Conservation (phyloP, 1,140 invertebrate genomes). For the Drosophila auraria region DNA sequence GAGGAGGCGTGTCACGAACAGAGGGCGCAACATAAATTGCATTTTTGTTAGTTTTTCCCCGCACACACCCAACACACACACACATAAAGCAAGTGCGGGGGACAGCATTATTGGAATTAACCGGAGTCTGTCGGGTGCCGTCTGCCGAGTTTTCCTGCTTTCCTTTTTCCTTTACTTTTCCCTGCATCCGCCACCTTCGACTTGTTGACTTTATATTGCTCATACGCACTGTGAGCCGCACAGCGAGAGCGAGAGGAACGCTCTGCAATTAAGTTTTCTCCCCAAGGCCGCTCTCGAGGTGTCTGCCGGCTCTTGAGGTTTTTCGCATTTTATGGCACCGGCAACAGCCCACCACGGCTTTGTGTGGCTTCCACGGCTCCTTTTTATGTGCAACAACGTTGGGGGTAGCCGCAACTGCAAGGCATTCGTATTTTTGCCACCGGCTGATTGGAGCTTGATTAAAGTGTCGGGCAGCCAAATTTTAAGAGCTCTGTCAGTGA, state of each 20-base stretch:
- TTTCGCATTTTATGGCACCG: slow-evolving; percentile 40
- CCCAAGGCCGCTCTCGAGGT: slow-evolving; percentile 24
- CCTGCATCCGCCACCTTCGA: not conserved
- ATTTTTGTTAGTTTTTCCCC: slow-evolving; percentile 67
- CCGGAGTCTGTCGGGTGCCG: slow-evolving; percentile 7
- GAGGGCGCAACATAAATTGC: slow-evolving; percentile 60
- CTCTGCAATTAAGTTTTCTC: slow-evolving; percentile 59
- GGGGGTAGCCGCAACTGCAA: not conserved
- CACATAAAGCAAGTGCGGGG: slow-evolving; percentile 27
- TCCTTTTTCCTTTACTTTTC: not conserved
- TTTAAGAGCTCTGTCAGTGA: slow-evolving; percentile 5
- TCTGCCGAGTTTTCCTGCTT: slow-evolving; percentile 5
- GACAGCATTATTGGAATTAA: slow-evolving; percentile 44
- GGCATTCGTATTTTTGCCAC: slow-evolving; percentile 18
- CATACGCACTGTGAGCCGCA: slow-evolving; percentile 54
- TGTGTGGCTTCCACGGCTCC: slow-evolving; percentile 20
- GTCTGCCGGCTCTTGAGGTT: slow-evolving; percentile 44
- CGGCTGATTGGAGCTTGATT: slow-evolving; percentile 32
- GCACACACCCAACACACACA: not conserved
- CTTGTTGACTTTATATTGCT: slow-evolving; percentile 65
- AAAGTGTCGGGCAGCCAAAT: slow-evolving; percentile 9
- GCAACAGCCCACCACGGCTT: not conserved
- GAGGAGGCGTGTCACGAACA: slow-evolving; percentile 22
- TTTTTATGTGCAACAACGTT: slow-evolving; percentile 20
- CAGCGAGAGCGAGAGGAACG: slow-evolving; percentile 7